phyloP scores from a whole-genome alignment of 2,888 invertebrate species.

The Eurytoma californica region DNA sequence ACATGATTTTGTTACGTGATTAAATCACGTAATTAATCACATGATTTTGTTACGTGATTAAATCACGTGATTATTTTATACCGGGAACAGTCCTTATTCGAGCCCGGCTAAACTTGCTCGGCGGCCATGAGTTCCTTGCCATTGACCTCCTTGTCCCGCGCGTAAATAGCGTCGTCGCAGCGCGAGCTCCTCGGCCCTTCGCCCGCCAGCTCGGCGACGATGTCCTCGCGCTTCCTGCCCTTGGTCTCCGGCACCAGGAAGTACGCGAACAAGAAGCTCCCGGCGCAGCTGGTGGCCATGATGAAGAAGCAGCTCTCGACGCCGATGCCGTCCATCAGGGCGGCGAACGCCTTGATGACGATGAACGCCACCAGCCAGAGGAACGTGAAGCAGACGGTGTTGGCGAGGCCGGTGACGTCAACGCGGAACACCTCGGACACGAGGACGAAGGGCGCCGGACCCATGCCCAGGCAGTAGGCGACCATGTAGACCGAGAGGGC shows the following conservation, averaged over 20 bases:
- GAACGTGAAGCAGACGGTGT: constrained; percentile 60
- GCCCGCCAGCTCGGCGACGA: constrained; percentile 67
- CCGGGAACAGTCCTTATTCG: too few species aligned
- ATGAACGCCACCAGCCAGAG: constrained; percentile 68
- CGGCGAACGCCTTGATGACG: constrained; percentile 66
- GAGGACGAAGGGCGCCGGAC: constrained; percentile 77
- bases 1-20: too few species aligned
- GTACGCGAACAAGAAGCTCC: constrained; percentile 63
- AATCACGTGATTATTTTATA: too few species aligned
- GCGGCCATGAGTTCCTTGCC: background rate
- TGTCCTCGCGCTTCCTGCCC: constrained; percentile 67
- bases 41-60: too few species aligned
- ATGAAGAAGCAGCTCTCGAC: constrained; percentile 69
- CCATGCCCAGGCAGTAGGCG: constrained; percentile 76
- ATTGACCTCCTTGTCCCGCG: background rate
- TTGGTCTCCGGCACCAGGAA: constrained; percentile 70
- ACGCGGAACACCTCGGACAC: constrained; percentile 76
- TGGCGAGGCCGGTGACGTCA: constrained; percentile 65
- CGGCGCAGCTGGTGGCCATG: constrained; percentile 63
- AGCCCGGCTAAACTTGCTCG: constrained; percentile 13
- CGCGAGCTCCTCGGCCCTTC: too few species aligned
- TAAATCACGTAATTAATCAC: too few species aligned
- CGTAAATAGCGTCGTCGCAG: constrained; percentile 45
- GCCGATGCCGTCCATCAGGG: constrained; percentile 61
- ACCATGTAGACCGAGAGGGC: constrained; percentile 77